Conservation (phyloP, 2,113 vertebrate species). For the Willisornis vidua region DNA sequence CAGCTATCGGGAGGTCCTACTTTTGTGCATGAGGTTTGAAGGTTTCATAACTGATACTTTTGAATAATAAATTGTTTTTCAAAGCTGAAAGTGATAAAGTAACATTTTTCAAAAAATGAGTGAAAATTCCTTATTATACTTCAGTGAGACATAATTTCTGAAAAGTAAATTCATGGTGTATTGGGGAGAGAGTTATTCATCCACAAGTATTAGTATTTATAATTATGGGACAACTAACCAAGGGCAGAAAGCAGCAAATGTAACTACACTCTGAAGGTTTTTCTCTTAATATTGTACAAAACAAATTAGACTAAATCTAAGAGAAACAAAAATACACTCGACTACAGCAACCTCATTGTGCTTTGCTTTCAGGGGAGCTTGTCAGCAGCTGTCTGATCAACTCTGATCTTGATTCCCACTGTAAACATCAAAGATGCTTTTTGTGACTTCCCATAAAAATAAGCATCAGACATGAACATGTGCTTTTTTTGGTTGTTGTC, state of each 20-base stretch:
- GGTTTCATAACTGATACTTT: background rate
- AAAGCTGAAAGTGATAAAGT: background rate
- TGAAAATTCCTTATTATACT: background rate
- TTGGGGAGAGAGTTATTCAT: background rate
- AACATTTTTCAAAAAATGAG: background rate
- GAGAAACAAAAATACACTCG: conserved; percentile 13
- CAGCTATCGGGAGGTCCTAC: background rate
- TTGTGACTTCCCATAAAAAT: conserved; percentile 69
- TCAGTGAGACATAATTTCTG: background rate
- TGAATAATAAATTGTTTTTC: background rate
- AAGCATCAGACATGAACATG: conserved; percentile 6
- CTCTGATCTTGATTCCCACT: conserved; percentile 68
- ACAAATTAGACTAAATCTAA: conserved; percentile 5
- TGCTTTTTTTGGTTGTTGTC: background rate
- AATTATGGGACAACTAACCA: background rate
- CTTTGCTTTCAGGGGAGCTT: conserved; percentile 53
- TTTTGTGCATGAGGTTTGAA: background rate
- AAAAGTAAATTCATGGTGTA: background rate
- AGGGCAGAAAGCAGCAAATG: background rate
- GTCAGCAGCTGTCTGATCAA: conserved; percentile 68
- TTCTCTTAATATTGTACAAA: background rate
- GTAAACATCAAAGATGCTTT: conserved; percentile 73
- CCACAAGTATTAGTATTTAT: background rate
- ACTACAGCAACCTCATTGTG: conserved; percentile 60
- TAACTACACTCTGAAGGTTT: conserved; percentile 1